Conservation (phyloP, 2,113 vertebrate species). For the Cyrtonyx montezumae region DNA sequence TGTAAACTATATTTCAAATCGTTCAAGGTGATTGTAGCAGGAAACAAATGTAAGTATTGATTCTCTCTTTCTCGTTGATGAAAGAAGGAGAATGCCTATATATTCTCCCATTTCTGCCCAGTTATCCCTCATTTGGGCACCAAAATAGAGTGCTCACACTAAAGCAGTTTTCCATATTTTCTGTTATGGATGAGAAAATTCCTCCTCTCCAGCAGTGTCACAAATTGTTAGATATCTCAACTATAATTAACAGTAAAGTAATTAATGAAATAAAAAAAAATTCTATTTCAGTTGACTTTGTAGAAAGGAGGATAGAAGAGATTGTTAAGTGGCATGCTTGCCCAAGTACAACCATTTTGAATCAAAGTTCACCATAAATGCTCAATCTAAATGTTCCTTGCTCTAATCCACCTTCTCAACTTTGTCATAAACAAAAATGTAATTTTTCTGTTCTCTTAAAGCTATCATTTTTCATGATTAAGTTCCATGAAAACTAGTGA, state of each 20-base stretch:
- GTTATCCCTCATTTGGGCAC: not conserved
- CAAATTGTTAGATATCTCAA: not conserved
- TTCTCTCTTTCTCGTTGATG: not conserved
- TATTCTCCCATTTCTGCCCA: not conserved
- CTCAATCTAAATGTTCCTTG: not conserved
- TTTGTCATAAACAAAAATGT: not conserved
- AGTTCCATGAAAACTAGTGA: not conserved
- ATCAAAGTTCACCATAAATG: not conserved
- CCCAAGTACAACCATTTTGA: not conserved
- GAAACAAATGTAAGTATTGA: not conserved
- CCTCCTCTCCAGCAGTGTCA: not conserved
- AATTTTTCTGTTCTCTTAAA: not conserved
- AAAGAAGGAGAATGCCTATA: accelerated
- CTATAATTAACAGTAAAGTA: not conserved
- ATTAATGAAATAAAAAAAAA: not conserved
- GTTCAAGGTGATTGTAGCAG: accelerated
- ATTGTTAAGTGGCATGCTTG: not conserved
- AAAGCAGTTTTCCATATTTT: not conserved
- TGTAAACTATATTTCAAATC: accelerated
- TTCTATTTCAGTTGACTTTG: not conserved
- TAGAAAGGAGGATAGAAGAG: not conserved
- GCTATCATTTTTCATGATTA: not conserved
- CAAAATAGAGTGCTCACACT: not conserved
- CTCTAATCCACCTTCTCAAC: not conserved
- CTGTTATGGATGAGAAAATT: not conserved